Conservation (phyloP, 92 coral and sea anemone species). For the Palythoa caribaeorum region DNA sequence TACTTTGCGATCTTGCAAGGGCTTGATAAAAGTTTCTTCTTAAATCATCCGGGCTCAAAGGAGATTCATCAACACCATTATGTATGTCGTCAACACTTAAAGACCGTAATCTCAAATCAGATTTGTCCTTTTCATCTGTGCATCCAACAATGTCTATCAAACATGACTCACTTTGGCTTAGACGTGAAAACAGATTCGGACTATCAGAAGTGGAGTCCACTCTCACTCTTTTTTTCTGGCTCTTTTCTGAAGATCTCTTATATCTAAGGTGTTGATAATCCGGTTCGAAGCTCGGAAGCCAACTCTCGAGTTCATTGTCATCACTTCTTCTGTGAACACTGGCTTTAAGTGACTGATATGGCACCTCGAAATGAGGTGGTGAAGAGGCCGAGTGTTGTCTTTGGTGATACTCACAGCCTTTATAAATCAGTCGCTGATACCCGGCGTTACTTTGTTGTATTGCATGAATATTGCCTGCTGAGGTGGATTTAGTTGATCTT, state of each 20-base stretch:
- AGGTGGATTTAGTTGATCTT: slow-evolving; percentile 2
- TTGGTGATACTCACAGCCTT: not conserved
- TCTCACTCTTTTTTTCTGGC: not conserved
- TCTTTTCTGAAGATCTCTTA: not conserved
- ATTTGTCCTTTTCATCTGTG: not conserved
- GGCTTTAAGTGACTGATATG: slow-evolving; percentile 19
- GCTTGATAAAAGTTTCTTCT: slow-evolving; percentile 5
- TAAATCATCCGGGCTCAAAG: slow-evolving; percentile 28
- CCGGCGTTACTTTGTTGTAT: slow-evolving; percentile 14
- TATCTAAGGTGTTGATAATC: slow-evolving; percentile 33
- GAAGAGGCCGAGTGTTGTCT: slow-evolving; percentile 17
- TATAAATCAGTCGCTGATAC: slow-evolving; percentile 33
- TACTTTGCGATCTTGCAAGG: slow-evolving; percentile 20
- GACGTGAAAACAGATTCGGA: not conserved
- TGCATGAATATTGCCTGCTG: slow-evolving; percentile 1
- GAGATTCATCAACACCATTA: slow-evolving; percentile 4
- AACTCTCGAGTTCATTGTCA: not conserved
- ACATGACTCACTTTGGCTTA: slow-evolving; percentile 34
- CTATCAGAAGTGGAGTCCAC: slow-evolving; percentile 31
- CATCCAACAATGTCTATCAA: not conserved
- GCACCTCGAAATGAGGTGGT: slow-evolving; percentile 8
- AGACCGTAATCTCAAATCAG: slow-evolving; percentile 9
- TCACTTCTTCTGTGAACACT: not conserved
- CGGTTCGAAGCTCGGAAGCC: slow-evolving; percentile 2
- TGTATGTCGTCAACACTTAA: slow-evolving; percentile 26